Conservation (phyloP, 2,888 invertebrate genomes). For the Bhutanitis thaidina region DNA sequence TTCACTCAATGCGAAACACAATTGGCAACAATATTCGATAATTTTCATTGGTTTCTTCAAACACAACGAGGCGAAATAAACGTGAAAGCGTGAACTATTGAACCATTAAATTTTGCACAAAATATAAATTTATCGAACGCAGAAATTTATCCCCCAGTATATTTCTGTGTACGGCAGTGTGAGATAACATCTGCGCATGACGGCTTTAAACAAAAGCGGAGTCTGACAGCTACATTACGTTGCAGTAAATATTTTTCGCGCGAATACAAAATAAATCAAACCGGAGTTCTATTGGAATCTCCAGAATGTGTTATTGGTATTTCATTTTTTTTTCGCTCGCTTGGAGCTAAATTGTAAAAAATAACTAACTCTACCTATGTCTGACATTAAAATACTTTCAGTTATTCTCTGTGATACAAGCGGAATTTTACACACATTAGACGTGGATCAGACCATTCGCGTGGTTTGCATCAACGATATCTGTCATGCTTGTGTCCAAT, state of each 20-base stretch:
- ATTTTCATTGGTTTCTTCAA: too few relatives aligned
- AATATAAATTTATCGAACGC: background rate
- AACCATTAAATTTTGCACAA: background rate
- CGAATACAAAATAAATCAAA: slow-evolving; percentile 13
- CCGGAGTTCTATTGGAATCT: slow-evolving; percentile 9
- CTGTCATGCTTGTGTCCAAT: too few relatives aligned
- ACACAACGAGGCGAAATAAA: too few relatives aligned
- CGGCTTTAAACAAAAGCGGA: slow-evolving; percentile 9
- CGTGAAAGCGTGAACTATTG: background rate
- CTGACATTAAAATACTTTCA: too few relatives aligned
- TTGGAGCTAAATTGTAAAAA: too few relatives aligned
- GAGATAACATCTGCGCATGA: slow-evolving; percentile 7
- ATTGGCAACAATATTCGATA: too few relatives aligned
- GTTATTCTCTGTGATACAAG: too few relatives aligned
- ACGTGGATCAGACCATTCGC: too few relatives aligned
- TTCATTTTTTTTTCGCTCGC: background rate
- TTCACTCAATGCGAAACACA: too few relatives aligned
- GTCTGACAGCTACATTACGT: slow-evolving; percentile 9
- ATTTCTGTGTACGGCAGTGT: background rate
- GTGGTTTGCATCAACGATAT: too few relatives aligned
- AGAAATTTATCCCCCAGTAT: background rate
- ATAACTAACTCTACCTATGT: too few relatives aligned
- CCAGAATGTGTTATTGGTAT: background rate
- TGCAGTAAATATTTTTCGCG: slow-evolving; percentile 15
- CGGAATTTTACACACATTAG: too few relatives aligned